Conservation (phyloP, 2,888 invertebrate species). For the Drosophila stalkeri region DNA sequence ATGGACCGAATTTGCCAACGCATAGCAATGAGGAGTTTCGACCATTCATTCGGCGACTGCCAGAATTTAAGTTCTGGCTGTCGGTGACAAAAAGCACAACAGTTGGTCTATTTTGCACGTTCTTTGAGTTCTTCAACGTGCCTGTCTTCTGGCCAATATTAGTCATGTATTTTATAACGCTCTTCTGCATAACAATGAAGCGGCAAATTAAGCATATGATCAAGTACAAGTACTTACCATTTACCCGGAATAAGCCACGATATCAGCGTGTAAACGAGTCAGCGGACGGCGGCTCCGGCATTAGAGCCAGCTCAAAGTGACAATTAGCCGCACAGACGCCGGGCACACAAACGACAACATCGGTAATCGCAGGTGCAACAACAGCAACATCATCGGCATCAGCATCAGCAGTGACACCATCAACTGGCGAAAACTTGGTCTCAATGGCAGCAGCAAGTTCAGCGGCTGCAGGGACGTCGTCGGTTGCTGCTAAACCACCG, state of each 20-base stretch:
- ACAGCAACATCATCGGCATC: constrained; percentile 27
- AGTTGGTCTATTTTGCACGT: constrained; percentile 95
- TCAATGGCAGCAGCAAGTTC: constrained; percentile 41
- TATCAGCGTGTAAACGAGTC: constrained; percentile 89
- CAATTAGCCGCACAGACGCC: constrained; percentile 86
- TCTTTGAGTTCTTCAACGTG: constrained; percentile 99
- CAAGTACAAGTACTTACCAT: constrained; percentile 99
- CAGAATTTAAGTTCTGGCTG: constrained; percentile 99
- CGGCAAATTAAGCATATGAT: constrained; percentile 99
- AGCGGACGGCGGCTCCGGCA: constrained; percentile 45
- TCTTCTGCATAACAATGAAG: constrained; percentile 99
- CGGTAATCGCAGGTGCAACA: constrained; percentile 55
- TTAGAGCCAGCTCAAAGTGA: constrained; percentile 84
- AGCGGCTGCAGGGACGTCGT: constrained; percentile 50
- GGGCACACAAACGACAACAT: constrained; percentile 65
- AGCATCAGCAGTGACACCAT: constrained; percentile 54
- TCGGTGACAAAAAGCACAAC: constrained; percentile 97
- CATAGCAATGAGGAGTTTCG: constrained; percentile 98
- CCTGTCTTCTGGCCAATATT: constrained; percentile 99
- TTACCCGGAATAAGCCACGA: constrained; percentile 98
- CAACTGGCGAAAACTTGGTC: constrained; percentile 71
- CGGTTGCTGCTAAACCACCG: constrained; percentile 82
- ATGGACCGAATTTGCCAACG: constrained; percentile 97
- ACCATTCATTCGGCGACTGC: constrained; percentile 97
- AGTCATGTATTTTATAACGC: constrained; percentile 99